phyloP scores from a whole-genome alignment of 1,140 invertebrate species.

The Cyclina sinensis region DNA sequence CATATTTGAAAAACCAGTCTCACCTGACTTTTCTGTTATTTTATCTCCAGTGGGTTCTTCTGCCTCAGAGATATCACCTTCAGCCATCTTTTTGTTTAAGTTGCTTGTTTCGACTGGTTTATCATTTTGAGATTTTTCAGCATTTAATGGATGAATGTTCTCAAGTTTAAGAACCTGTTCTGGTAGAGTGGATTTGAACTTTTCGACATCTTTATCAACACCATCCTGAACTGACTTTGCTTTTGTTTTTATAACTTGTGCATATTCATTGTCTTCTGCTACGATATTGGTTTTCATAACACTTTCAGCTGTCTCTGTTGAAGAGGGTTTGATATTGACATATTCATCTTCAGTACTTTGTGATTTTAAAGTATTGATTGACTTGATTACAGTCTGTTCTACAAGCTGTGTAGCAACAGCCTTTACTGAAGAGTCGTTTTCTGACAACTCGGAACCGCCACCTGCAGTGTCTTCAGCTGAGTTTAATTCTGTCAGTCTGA shows the following conservation, averaged over 20 bases:
- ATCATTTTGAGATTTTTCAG: not conserved
- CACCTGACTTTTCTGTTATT: not conserved
- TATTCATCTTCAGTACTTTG: conserved; percentile 29
- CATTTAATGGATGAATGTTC: not conserved
- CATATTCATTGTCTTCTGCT: conserved; percentile 26
- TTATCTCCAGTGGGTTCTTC: not conserved
- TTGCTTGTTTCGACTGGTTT: not conserved
- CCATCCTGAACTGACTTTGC: not conserved
- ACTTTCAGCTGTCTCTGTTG: not conserved
- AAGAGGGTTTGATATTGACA: conserved; percentile 2
- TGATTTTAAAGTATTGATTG: not conserved
- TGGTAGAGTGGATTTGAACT: not conserved
- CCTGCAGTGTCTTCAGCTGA: too few relatives aligned
- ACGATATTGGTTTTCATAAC: not conserved
- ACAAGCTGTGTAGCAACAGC: not conserved
- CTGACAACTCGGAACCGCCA: not conserved
- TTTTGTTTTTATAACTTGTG: conserved; percentile 20
- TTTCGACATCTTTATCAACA: not conserved
- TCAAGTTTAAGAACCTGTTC: not conserved
- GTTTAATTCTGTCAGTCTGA: not conserved
- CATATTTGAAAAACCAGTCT: conserved; percentile 33
- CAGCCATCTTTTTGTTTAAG: not conserved
- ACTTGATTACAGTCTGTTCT: not conserved
- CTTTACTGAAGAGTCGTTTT: not conserved
- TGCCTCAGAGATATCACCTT: not conserved